Evolutionary conservation across 1,140 invertebrate species (phyloP).

Genomic region (Marisa cornuarietis): DNA sequence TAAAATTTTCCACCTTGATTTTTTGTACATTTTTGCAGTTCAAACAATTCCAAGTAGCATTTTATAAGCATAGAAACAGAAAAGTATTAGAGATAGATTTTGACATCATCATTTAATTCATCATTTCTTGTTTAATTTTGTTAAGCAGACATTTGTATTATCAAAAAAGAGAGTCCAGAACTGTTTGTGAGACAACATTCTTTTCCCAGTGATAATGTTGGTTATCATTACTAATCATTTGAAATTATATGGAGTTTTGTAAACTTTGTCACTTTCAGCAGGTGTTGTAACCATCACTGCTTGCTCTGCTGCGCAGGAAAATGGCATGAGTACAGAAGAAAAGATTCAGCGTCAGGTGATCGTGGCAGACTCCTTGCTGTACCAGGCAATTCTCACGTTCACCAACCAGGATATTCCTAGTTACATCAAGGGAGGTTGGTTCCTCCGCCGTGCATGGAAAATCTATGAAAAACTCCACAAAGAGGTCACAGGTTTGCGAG

Average conservation of each 20-base stretch:
- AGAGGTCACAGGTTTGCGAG: conserved; percentile 62
- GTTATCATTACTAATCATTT: not conserved
- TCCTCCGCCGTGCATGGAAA: conserved; percentile 78
- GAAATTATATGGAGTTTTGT: conserved; percentile 70
- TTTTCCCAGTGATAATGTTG: not conserved
- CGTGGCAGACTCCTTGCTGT: conserved; percentile 76
- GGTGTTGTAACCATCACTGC: conserved; percentile 66
- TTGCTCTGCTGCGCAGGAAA: conserved; percentile 35
- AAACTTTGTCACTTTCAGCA: conserved; percentile 65
- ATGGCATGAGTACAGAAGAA: conserved; percentile 61
- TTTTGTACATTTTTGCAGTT: too few species aligned
- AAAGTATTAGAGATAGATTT: not conserved
- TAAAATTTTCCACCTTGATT: too few species aligned
- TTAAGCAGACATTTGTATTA: not conserved
- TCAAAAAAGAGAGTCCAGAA: not conserved
- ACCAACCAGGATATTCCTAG: conserved; percentile 76
- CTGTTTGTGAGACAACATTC: too few species aligned
- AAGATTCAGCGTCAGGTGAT: conserved; percentile 75
- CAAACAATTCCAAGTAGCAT: too few species aligned
- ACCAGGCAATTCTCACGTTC: conserved; percentile 74
- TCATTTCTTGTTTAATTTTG: not conserved
- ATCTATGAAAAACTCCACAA: conserved; percentile 77
- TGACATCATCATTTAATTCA: not conserved
- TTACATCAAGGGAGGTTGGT: conserved; percentile 78
- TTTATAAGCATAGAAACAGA: too few species aligned